Base-by-base conservation (phyloP, 2,888 invertebrate genomes). In the Timandra comae region DNA sequence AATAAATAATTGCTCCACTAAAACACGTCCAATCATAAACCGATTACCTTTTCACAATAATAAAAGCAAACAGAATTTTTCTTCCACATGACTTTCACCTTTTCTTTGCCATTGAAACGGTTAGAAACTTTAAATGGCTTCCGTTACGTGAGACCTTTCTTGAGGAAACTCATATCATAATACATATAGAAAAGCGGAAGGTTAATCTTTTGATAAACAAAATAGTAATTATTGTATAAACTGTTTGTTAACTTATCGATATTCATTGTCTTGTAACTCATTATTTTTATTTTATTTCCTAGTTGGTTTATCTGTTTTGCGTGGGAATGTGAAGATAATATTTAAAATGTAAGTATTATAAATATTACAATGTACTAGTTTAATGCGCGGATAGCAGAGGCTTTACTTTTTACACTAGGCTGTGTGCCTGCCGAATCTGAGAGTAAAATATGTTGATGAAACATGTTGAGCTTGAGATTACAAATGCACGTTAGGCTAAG, bases 151-250 rank as follows among this genome's bases (percentile, higher is more conserved):
- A 48, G 68, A 73, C 56, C 51, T 47, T 47, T 31, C 35, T 33
- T 41, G 34, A 69, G 73, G 77, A 71, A 74, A 63, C 57, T 53
- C 43, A 56, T 62, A 66, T 68, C 59, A 56, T 46, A 46, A 32
- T 44, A 26, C 24, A 35, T 37, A 38, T 55, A 47, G 63, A 65
- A 60, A 66, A 69, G 60, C 66, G 68, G 69, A 64, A 69, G 66
- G 54, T 54, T 35, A 27, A 38, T 25, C 42, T 44, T 35, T 36
- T 37, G 12, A 16, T 16, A 5, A 16, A 16, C 16, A 16, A 16
- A 16, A 16, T 16, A n/a, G n/a, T n/a, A 16, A 16, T 16, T 16
- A 16, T 16, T 5, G 16, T 16, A 3, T 16, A 27, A 43, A 42
- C 36, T 33, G 12, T 16, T 6, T 6, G 16, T 16, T 16, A 6